Evolutionary conservation across 2,888 invertebrate species (phyloP).

Genomic region (Nemoura dubitans): DNA sequence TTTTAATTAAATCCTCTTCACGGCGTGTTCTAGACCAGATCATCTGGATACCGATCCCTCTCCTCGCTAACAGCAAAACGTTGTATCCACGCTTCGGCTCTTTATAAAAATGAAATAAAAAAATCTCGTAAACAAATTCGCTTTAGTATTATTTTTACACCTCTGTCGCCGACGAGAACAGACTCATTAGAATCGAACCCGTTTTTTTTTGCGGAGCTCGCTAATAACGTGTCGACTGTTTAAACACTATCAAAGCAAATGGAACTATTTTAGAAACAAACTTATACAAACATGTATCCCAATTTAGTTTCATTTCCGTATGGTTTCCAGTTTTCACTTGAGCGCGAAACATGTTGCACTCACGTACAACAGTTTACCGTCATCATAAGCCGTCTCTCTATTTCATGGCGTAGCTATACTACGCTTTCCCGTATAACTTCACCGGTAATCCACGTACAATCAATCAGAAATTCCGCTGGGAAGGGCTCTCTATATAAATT

Average conservation of each 20-base stretch:
- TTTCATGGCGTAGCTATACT: too few relatives aligned
- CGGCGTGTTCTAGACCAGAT: neutral
- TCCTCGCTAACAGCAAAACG: neutral
- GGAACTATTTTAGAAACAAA: neutral
- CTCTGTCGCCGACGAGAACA: neutral
- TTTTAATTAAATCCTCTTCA: neutral
- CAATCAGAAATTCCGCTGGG: neutral
- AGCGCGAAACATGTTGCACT: neutral
- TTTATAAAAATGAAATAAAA: neutral
- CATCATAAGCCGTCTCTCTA: too few relatives aligned
- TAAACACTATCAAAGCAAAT: neutral
- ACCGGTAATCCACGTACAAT: neutral
- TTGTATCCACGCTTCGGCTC: neutral
- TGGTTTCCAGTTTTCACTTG: neutral
- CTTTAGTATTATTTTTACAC: neutral
- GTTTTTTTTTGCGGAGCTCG: neutral
- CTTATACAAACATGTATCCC: neutral
- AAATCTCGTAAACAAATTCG: neutral
- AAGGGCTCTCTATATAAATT: neutral
- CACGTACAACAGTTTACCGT: too few relatives aligned
- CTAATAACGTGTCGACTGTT: neutral
- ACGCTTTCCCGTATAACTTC: too few relatives aligned
- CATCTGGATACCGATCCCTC: neutral
- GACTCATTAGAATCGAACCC: neutral
- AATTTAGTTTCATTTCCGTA: too few relatives aligned